phyloP scores from a whole-genome alignment of 2,888 invertebrate genomes.

The Watsonalla binaria region DNA sequence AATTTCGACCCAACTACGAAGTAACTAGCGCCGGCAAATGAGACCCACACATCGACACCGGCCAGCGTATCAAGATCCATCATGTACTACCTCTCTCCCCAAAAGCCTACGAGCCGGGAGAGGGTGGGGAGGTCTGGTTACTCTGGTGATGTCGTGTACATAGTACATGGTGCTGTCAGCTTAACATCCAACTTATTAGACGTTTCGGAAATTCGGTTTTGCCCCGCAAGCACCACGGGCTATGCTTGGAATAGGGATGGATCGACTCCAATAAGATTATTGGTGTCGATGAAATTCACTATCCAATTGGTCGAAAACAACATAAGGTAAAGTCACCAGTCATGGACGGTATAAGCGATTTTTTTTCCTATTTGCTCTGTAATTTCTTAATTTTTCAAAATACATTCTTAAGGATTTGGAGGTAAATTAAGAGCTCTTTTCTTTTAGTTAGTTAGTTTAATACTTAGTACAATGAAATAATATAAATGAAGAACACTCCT shows the following conservation, averaged over 20 bases:
- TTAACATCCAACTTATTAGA: slow-evolving; percentile 78
- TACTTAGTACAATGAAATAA: too few species aligned
- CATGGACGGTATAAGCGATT: too few species aligned
- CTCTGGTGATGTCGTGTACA: slow-evolving; percentile 59
- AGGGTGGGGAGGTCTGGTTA: slow-evolving; percentile 32
- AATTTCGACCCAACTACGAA: slow-evolving; percentile 54
- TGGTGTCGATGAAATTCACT: slow-evolving; percentile 19
- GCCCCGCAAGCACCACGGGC: slow-evolving; percentile 65
- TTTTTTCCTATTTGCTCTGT: too few species aligned
- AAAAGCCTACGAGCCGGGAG: slow-evolving; percentile 19
- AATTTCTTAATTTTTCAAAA: too few species aligned
- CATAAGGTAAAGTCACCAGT: too few species aligned
- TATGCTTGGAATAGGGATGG: slow-evolving; percentile 43
- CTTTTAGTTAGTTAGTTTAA: too few species aligned
- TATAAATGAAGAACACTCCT: too few species aligned
- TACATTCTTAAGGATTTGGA: too few species aligned
- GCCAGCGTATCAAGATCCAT: slow-evolving; percentile 42
- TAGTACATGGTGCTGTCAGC: slow-evolving; percentile 63
- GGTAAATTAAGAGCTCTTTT: too few species aligned
- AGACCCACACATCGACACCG: slow-evolving; percentile 48
- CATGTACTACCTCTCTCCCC: slow-evolving; percentile 23
- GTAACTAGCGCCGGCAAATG: slow-evolving; percentile 64
- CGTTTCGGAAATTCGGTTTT: slow-evolving; percentile 77
- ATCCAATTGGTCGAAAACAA: slow-evolving; percentile 2
- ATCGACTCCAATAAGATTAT: slow-evolving; percentile 1